Conservation (phyloP, 2,113 vertebrate species). For the Oenanthe melanoleuca region DNA sequence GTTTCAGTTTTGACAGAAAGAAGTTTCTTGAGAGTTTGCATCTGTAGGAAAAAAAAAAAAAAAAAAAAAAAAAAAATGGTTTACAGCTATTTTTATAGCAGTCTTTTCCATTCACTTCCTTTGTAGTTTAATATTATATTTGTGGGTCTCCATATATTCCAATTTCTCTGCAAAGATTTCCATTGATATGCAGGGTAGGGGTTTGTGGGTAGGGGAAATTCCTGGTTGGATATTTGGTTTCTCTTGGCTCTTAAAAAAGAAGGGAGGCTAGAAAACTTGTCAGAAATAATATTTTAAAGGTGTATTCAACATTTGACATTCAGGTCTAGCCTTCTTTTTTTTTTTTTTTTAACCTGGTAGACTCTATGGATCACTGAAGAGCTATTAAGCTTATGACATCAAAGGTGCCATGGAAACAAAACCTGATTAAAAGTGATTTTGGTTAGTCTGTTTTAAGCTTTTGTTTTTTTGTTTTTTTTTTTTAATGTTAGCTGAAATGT, state of each 20-base stretch:
- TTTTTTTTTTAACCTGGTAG: constrained; percentile 12
- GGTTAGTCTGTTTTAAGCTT: constrained; percentile 29
- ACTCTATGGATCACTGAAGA: constrained; percentile 34
- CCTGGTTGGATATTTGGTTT: neutral
- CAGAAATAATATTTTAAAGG: constrained; percentile 1
- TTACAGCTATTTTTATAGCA: constrained; percentile 60
- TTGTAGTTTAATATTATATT: constrained; percentile 54
- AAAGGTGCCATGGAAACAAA: constrained; percentile 67
- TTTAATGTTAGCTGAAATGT: neutral
- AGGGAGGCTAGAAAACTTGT: neutral
- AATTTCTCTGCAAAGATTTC: neutral
- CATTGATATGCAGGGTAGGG: neutral
- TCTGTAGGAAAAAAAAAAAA: constrained; percentile 39
- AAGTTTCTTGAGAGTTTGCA: constrained; percentile 67
- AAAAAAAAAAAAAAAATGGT: neutral
- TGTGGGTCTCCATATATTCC: neutral
- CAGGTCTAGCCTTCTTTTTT: neutral
- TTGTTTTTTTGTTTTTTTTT: neutral
- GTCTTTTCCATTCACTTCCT: constrained; percentile 33
- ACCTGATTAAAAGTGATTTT: constrained; percentile 66
- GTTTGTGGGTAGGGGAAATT: neutral
- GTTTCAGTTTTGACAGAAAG: constrained; percentile 65
- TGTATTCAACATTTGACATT: constrained; percentile 11
- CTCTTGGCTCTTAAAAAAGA: neutral
- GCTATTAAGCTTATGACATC: constrained; percentile 60